Percentiles rank a stretch among this genome's conserved stretches.
phyloP scores from a whole-genome alignment of 2,113 vertebrate genomes.

The Thalassoma bifasciatum region DNA sequence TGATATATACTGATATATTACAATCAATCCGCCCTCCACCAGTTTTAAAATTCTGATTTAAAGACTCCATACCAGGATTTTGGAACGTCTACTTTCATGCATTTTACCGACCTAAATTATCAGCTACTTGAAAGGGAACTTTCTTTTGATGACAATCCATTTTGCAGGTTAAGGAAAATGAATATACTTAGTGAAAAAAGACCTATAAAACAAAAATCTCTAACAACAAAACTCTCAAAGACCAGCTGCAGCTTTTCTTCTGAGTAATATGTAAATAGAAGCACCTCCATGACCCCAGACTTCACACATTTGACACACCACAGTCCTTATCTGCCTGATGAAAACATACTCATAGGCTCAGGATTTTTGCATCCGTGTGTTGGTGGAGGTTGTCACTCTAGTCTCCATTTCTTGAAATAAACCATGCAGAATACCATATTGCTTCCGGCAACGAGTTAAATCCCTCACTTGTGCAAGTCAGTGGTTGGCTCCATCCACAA shows the following conservation, averaged over 20 bases:
- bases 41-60: too few species aligned
- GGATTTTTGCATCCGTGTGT: neutral
- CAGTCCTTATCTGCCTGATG: neutral
- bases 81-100: neutral
- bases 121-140: neutral
- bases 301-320: neutral
- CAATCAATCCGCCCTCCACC: too few species aligned
- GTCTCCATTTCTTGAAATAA: conserved; percentile 56
- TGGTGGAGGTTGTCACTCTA: conserved; percentile 20
- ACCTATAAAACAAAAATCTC: neutral
- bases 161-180: too few species aligned
- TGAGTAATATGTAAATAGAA: neutral
- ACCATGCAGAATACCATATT: conserved; percentile 41
- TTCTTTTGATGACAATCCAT: too few species aligned
- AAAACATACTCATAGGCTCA: neutral
- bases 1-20: too few species aligned
- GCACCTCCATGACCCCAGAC: neutral
- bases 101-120: conserved; percentile 1
- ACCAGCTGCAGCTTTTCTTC: neutral
- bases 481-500: conserved; percentile 71
- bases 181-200: neutral
- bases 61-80: neutral
- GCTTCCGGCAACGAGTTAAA: conserved; percentile 62
- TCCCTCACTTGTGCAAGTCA: conserved; percentile 62
- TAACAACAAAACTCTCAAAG: neutral